Percentiles rank a stretch among this genome's conserved stretches.
Conservation (phyloP, 1,140 invertebrate species). For the Trichonephila clavipes region DNA sequence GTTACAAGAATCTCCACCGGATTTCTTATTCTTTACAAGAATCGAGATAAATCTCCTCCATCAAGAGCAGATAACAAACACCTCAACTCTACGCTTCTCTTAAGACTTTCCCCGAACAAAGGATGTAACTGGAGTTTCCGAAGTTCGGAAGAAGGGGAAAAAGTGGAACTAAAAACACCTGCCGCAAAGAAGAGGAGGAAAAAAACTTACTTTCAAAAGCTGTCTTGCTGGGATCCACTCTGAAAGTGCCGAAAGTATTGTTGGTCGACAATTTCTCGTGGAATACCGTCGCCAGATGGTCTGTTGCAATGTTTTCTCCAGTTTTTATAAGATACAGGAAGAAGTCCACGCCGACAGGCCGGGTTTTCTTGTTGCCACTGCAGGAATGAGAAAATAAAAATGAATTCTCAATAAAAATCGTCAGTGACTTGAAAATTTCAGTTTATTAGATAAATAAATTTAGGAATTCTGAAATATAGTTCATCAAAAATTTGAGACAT, state of each 20-base stretch:
- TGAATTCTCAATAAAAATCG: background rate
- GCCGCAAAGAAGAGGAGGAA: background rate
- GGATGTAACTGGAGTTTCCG: background rate
- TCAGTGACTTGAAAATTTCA: background rate
- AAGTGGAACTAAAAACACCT: background rate
- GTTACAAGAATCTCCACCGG: background rate
- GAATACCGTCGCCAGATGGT: slow-evolving; percentile 53
- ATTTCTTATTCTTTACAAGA: background rate
- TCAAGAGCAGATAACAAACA: background rate
- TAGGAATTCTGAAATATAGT: too few species aligned
- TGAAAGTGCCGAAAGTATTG: slow-evolving; percentile 62
- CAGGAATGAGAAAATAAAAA: background rate
- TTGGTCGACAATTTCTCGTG: slow-evolving; percentile 38
- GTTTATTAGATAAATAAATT: too few species aligned
- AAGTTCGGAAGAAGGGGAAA: background rate
- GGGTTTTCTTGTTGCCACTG: slow-evolving; percentile 39
- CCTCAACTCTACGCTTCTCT: background rate
- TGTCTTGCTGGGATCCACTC: slow-evolving; percentile 54
- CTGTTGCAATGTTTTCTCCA: background rate
- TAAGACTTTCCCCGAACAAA: background rate
- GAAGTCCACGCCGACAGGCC: slow-evolving; percentile 43
- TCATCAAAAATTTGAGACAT: too few species aligned
- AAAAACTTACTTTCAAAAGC: slow-evolving; percentile 63
- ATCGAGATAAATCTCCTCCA: background rate
- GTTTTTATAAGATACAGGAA: slow-evolving; percentile 60